phyloP scores from a whole-genome alignment of 2,888 invertebrate species.

The Epinotia demarniana region DNA sequence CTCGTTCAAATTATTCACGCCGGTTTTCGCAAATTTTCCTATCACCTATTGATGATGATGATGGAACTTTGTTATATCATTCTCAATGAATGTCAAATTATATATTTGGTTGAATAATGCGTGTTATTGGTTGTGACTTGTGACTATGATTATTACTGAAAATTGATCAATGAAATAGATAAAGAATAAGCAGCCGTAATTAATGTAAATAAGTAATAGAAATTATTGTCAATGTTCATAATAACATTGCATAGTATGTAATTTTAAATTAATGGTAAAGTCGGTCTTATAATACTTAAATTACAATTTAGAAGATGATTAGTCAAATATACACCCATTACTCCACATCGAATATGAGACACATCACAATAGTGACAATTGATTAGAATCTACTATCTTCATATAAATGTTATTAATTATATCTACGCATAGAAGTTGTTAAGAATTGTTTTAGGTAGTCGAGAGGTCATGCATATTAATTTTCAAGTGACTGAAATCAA shows the following conservation, averaged over 20 bases:
- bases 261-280: conserved; percentile 33
- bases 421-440: conserved; percentile 7
- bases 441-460: conserved; percentile 6
- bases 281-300: conserved; percentile 12
- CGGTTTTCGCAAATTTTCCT: background rate
- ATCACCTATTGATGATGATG: conserved; percentile 25
- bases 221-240: conserved; percentile 23
- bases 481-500: conserved; percentile 22
- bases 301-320: conserved; percentile 53
- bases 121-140: conserved; percentile 28
- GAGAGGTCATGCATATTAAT: conserved; percentile 30
- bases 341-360: conserved; percentile 55
- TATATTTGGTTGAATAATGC: conserved; percentile 38
- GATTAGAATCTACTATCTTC: conserved; percentile 5
- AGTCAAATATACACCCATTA: conserved; percentile 81
- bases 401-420: background rate
- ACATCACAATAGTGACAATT: conserved; percentile 37
- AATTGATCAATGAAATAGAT: conserved; percentile 29
- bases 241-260: conserved; percentile 27
- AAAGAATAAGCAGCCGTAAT: conserved; percentile 23
- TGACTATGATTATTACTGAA: conserved; percentile 30
- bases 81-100: conserved; percentile 20
- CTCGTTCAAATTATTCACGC: background rate
- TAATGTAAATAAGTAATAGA: conserved; percentile 23
- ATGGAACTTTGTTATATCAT: conserved; percentile 29